phyloP scores from a whole-genome alignment of 2,888 invertebrate species.

The Nematopogon swammerdamellus region DNA sequence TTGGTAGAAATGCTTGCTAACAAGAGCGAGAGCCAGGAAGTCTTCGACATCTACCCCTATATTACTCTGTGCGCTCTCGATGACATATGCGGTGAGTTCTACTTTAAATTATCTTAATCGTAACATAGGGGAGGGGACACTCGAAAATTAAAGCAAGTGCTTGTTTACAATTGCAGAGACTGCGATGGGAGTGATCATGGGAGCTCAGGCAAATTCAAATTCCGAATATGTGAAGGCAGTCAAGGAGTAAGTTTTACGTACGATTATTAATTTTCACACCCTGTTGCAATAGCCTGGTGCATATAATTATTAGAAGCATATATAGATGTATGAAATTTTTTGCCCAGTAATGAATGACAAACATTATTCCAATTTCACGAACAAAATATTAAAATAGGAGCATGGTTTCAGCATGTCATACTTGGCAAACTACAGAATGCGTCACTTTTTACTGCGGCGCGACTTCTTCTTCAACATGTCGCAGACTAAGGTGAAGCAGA shows the following conservation, averaged over 20 bases:
- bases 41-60: constrained; percentile 50
- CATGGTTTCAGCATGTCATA: not conserved
- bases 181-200: constrained; percentile 67
- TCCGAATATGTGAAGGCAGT: constrained; percentile 63
- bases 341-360: too few relatives aligned
- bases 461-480: constrained; percentile 26
- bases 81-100: constrained; percentile 55
- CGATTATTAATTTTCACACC: too few relatives aligned
- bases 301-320: too few relatives aligned
- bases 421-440: constrained; percentile 5
- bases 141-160: too few relatives aligned
- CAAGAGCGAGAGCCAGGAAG: constrained; percentile 11
- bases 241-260: constrained; percentile 42
- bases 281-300: too few relatives aligned
- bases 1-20: constrained; percentile 25
- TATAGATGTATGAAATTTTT: too few relatives aligned
- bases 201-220: constrained; percentile 59
- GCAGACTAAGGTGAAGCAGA: constrained; percentile 43
- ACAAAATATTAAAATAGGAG: too few relatives aligned
- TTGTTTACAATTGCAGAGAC: constrained; percentile 49
- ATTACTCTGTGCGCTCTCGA: constrained; percentile 57
- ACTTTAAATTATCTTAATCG: too few relatives aligned
- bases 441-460: constrained; percentile 6
- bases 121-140: too few relatives aligned
- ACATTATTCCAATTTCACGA: too few relatives aligned